A percentile compares a stretch with the other conserved stretches of the same genome.
These are phyloP conservation scores for Brienomyrus longianalis DNA, from an alignment of 2,113 vertebrate species.

Conservation along the genomic window DNA sequence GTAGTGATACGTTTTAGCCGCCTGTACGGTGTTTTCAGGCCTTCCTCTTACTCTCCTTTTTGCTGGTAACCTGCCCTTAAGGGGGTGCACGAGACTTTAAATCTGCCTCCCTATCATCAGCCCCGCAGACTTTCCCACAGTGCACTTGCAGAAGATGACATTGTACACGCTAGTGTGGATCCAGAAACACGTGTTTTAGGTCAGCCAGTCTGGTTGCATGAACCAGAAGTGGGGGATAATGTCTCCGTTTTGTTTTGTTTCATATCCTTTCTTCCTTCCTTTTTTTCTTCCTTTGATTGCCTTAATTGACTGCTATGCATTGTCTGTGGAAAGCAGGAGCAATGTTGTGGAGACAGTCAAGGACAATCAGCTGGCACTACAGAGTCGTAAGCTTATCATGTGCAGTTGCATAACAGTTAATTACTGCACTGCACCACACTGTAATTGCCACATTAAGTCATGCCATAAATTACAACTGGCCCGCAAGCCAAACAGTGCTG, in stretches of 20 bases:
- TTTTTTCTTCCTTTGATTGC: not conserved
- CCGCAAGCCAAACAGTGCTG: not conserved
- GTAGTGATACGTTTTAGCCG: not conserved
- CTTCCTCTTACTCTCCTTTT: not conserved
- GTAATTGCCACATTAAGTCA: conserved; percentile 16
- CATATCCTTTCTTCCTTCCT: not conserved
- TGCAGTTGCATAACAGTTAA: conserved; percentile 18
- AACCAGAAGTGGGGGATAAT: not conserved
- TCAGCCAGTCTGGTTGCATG: conserved; percentile 23
- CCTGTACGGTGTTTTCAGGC: not conserved
- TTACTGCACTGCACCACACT: conserved; percentile 5
- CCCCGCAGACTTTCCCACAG: conserved; percentile 73
- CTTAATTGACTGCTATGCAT: conserved; percentile 2
- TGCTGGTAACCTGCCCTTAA: conserved; percentile 47
- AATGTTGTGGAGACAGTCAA: conserved; percentile 5
- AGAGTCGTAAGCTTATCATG: not conserved
- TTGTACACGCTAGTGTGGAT: conserved; percentile 71
- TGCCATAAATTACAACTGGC: conserved; percentile 9
- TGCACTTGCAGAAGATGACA: conserved; percentile 74
- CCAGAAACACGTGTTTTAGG: conserved; percentile 72
- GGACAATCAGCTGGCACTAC: not conserved
- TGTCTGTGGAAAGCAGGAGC: not conserved
- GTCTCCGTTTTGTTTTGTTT: conserved; percentile 13
- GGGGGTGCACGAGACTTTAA: conserved; percentile 78
- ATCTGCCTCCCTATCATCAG: conserved; percentile 78